Conservation (phyloP, 2,888 invertebrate species). For the Tholera decimalis region DNA sequence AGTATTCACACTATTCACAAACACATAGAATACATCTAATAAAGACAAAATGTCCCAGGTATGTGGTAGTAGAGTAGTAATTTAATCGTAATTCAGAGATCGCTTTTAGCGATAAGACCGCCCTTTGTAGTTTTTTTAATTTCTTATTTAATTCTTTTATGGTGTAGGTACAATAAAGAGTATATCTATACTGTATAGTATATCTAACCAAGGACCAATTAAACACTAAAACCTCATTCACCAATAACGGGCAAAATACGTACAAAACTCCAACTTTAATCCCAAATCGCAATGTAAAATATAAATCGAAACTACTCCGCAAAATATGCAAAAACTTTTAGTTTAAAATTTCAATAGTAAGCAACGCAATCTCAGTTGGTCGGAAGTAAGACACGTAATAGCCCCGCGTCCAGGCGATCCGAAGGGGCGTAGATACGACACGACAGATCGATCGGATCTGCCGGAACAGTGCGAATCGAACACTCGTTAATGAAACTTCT, state of each 20-base stretch:
- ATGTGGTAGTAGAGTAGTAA: neutral
- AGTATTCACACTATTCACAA: neutral
- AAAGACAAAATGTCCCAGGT: no score
- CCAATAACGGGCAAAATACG: conserved; percentile 6
- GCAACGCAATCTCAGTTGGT: conserved; percentile 45
- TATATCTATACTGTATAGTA: no score
- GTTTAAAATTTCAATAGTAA: conserved; percentile 51
- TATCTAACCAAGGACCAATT: neutral
- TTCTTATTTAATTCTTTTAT: no score
- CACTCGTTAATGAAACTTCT: conserved; percentile 89
- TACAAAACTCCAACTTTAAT: conserved; percentile 16
- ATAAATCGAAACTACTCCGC: conserved; percentile 30
- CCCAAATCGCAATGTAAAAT: conserved; percentile 32
- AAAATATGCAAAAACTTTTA: conserved; percentile 52
- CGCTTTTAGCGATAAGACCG: no score
- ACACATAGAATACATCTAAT: neutral
- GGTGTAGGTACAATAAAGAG: no score
- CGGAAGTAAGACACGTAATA: conserved; percentile 60
- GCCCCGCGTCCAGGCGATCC: conserved; percentile 53
- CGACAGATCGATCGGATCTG: conserved; percentile 80
- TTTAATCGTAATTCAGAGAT: neutral
- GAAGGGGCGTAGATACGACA: conserved; percentile 56
- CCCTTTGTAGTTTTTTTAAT: no score
- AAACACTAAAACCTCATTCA: neutral
- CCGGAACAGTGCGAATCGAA: conserved; percentile 86